Conservation (phyloP, 2,888 invertebrate genomes). For the Theodoxus fluviatilis region DNA sequence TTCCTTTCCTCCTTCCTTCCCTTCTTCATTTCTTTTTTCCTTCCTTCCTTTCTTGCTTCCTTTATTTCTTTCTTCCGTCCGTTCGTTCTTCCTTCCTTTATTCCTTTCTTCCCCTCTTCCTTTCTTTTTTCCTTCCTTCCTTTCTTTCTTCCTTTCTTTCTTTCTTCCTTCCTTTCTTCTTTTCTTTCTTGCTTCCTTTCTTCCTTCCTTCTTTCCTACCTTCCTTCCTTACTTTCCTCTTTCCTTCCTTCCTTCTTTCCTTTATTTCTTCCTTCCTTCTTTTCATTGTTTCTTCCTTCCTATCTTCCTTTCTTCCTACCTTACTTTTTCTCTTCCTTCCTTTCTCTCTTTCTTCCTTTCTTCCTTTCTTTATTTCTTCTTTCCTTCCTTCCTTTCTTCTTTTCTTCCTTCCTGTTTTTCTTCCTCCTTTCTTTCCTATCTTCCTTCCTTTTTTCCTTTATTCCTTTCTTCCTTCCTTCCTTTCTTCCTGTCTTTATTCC, state of each 20-base stretch:
- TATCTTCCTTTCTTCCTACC: background rate
- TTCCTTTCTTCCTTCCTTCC: background rate
- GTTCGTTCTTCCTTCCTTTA: background rate
- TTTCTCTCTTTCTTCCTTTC: background rate
- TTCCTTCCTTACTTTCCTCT: background rate
- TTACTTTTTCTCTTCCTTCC: background rate
- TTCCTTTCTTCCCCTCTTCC: background rate
- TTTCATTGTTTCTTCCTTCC: background rate
- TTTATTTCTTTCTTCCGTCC: background rate
- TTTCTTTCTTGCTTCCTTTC: background rate
- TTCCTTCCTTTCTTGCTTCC: background rate
- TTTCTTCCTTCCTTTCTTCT: background rate
- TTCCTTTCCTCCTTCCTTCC: no score
- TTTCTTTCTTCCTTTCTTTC: background rate
- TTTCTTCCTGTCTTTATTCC: background rate
- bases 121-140: background rate
- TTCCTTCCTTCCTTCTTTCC: background rate
- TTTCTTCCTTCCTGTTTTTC: slow-evolving; percentile 20
- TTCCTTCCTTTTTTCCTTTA: slow-evolving; percentile 19
- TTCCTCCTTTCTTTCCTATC: slow-evolving; percentile 24
- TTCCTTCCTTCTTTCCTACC: background rate
- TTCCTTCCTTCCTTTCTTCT: background rate
- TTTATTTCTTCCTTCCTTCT: background rate
- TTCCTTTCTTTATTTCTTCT: background rate
- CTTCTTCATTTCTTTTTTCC: background rate